A percentile compares a stretch with the other conserved stretches of the same genome.
Evolutionary conservation across 2,113 vertebrate genomes (phyloP).

Genomic region (Colossoma macropomum): DNA sequence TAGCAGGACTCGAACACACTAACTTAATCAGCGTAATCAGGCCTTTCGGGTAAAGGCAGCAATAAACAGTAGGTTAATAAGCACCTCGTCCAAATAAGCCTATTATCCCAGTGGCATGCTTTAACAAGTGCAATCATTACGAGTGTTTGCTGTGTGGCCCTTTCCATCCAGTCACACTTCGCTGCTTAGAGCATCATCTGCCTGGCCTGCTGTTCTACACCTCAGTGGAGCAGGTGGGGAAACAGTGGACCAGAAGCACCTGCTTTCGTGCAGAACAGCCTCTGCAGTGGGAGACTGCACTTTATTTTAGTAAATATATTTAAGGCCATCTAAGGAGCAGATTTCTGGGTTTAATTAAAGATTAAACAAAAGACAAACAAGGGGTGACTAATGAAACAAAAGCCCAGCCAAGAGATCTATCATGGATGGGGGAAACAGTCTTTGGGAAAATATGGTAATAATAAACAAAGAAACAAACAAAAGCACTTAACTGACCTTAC

Average conservation of each 20-base stretch:
- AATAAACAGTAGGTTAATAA: slow-evolving; percentile 55
- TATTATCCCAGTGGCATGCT: slow-evolving; percentile 36
- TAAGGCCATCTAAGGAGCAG: neutral
- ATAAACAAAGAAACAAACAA: too few relatives aligned
- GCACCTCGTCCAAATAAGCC: slow-evolving; percentile 33
- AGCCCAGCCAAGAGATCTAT: neutral
- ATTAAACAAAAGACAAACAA: neutral
- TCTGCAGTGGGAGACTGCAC: neutral
- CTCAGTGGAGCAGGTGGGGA: neutral
- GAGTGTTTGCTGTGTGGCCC: slow-evolving; percentile 30
- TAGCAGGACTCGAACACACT: neutral
- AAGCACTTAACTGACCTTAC: too few relatives aligned
- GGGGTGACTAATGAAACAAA: neutral
- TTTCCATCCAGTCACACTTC: slow-evolving; percentile 20
- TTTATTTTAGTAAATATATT: neutral
- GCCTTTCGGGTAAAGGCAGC: slow-evolving; percentile 1
- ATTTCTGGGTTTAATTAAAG: too few relatives aligned
- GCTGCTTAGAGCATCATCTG: slow-evolving; percentile 5
- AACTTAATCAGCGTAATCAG: slow-evolving; percentile 33
- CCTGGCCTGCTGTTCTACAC: neutral
- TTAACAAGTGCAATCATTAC: slow-evolving; percentile 44
- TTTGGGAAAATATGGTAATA: too few relatives aligned
- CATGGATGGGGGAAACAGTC: too few relatives aligned
- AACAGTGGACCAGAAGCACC: neutral
- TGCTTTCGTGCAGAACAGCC: neutral